A percentile compares a stretch with the other conserved stretches of the same genome.
Conservation (phyloP, 2,797 vertebrate species). For the Glyptemys insculpta region DNA sequence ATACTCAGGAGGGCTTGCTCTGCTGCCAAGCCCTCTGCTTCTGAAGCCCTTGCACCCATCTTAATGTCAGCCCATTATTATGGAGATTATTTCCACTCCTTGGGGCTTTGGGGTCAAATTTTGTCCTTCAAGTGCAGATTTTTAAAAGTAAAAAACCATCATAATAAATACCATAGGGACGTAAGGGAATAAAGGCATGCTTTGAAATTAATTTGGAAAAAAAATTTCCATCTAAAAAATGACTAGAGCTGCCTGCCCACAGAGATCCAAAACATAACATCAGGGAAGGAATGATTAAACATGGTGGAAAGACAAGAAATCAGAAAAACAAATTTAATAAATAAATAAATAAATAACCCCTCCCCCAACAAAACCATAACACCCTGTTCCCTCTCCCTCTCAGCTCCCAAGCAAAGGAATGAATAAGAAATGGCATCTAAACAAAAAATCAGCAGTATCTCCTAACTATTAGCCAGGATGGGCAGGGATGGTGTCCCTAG, state of each 20-base stretch:
- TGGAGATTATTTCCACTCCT: slow-evolving; percentile 61
- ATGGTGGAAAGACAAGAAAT: neutral
- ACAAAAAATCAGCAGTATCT: neutral
- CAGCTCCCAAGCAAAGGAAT: neutral
- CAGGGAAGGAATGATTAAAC: neutral
- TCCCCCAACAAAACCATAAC: slow-evolving; percentile 35
- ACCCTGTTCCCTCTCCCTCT: neutral
- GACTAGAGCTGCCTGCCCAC: neutral
- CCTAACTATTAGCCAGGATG: neutral
- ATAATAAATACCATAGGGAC: slow-evolving; percentile 53
- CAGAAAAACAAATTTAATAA: neutral
- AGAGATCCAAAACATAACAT: slow-evolving; percentile 2
- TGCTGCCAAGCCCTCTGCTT: neutral
- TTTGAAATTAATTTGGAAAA: slow-evolving; percentile 61
- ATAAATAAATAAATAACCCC: neutral
- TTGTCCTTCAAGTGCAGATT: slow-evolving; percentile 47
- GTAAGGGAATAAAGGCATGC: slow-evolving; percentile 70
- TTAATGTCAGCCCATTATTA: neutral
- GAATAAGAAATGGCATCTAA: slow-evolving; percentile 19
- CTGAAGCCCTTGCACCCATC: neutral
- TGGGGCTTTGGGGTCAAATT: slow-evolving; percentile 59
- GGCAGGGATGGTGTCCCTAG: too few relatives aligned
- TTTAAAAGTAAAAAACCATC: slow-evolving; percentile 40
- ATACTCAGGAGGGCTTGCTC: neutral
- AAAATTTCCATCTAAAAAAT: slow-evolving; percentile 52